Percentiles rank a stretch among this genome's conserved stretches.
Evolutionary conservation across 2,888 invertebrate genomes (phyloP).

Genomic region (Strigamia maritima): DNA sequence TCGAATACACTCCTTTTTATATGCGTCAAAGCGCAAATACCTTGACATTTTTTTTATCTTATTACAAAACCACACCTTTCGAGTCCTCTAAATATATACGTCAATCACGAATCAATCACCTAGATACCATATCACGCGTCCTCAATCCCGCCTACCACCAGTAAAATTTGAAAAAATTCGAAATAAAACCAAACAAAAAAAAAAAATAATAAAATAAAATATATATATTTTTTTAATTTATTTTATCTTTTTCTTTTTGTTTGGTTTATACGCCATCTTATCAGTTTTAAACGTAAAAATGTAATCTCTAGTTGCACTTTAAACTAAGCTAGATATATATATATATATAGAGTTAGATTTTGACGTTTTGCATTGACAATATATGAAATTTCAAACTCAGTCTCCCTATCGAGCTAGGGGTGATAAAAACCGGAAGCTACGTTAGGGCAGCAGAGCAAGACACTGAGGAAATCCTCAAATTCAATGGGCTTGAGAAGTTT

Average conservation of each 20-base stretch:
- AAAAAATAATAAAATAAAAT: no score
- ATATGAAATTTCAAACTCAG: not conserved
- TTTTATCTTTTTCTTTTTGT: no score
- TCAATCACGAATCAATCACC: conserved; percentile 4
- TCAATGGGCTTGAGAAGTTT: conserved; percentile 25
- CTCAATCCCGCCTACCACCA: not conserved
- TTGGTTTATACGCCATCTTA: no score
- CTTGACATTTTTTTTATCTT: not conserved
- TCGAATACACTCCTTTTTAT: not conserved
- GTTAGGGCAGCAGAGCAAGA: conserved; percentile 24
- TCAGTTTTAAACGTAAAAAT: no score
- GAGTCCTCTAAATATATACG: not conserved
- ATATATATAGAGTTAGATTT: no score
- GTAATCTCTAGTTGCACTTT: no score
- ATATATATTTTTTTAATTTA: not conserved
- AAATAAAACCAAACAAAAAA: no score
- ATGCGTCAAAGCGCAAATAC: not conserved
- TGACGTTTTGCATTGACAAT: not conserved
- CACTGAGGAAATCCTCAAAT: conserved; percentile 27
- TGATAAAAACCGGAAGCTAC: not conserved
- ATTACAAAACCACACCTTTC: not conserved
- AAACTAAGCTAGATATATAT: not conserved
- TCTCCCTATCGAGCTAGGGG: not conserved
- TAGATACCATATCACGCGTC: not conserved
- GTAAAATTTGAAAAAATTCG: not conserved